Conservation (phyloP, 2,888 invertebrate species). For the Dichetophora obliterata region DNA sequence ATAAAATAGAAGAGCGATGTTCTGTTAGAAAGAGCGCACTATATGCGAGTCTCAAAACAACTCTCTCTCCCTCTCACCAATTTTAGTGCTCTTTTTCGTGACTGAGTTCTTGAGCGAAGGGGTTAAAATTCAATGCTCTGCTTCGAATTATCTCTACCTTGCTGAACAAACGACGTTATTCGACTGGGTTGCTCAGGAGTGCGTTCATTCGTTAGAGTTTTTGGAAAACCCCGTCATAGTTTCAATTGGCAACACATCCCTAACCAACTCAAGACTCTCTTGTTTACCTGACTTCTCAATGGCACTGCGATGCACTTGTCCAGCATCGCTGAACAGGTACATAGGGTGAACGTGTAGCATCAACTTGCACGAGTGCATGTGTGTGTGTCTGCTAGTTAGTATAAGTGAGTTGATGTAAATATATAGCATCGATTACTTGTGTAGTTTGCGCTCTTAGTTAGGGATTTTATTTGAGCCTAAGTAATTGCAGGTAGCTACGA, state of each 20-base stretch:
- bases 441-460: not conserved
- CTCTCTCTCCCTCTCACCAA: not conserved
- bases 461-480: constrained; percentile 18
- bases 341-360: not conserved
- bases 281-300: constrained; percentile 11
- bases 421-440: not conserved
- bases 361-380: not conserved
- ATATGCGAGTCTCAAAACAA: not conserved
- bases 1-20: not conserved
- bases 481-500: constrained; percentile 26
- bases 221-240: constrained; percentile 44
- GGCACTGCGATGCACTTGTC: constrained; percentile 15
- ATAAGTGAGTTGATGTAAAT: not conserved
- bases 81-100: constrained; percentile 7
- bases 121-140: not conserved
- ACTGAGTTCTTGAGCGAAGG: not conserved
- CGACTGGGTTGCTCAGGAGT: not conserved
- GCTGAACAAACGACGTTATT: not conserved
- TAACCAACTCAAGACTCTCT: constrained; percentile 26
- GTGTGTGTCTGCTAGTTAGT: constrained; percentile 4
- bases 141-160: not conserved
- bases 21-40: not conserved
- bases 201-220: constrained; percentile 46
- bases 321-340: constrained; percentile 19
- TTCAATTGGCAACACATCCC: constrained; percentile 43